Conservation (phyloP, 2,888 invertebrate species). For the Dichetophora obliterata region DNA sequence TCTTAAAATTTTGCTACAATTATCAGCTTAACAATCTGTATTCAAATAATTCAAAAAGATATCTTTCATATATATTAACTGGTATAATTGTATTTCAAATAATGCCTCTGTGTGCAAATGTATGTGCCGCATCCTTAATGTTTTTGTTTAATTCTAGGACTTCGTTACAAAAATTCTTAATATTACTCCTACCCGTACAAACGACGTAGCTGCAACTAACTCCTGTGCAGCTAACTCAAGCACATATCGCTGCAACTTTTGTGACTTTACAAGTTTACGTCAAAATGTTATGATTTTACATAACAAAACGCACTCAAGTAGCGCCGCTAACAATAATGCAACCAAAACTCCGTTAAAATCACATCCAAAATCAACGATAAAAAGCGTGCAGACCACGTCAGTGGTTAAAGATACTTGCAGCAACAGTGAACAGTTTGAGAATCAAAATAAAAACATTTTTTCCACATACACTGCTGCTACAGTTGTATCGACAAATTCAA, state of each 20-base stretch:
- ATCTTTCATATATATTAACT: no score
- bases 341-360: background rate
- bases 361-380: slow-evolving; percentile 10
- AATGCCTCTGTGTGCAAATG: background rate
- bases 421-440: no score
- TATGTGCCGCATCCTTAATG: background rate
- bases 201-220: background rate
- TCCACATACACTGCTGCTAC: background rate
- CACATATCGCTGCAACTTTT: slow-evolving; percentile 75
- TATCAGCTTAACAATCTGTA: no score
- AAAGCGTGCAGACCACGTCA: background rate
- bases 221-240: slow-evolving; percentile 31
- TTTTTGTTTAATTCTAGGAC: slow-evolving; percentile 47
- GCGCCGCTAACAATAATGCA: background rate
- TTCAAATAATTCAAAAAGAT: no score
- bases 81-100: background rate
- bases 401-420: no score
- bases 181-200: slow-evolving; percentile 50
- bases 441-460: no score
- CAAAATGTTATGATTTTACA: slow-evolving; percentile 82
- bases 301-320: slow-evolving; percentile 75
- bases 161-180: slow-evolving; percentile 57
- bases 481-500: background rate
- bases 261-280: slow-evolving; percentile 77
- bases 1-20: no score